Evolutionary conservation across 2,888 invertebrate species (phyloP).

Genomic region (Dorcus parallelipipedus): DNA sequence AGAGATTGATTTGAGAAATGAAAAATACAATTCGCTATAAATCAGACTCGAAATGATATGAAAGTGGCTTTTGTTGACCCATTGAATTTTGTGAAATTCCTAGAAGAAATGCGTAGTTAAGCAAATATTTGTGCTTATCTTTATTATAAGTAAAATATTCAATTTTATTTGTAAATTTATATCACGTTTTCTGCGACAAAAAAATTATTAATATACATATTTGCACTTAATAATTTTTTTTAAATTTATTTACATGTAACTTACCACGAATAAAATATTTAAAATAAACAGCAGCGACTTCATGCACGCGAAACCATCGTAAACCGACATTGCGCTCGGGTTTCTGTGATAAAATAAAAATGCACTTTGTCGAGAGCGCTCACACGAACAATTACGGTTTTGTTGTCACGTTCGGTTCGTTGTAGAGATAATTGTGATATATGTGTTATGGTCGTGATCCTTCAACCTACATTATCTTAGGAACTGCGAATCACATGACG

Average conservation of each 20-base stretch:
- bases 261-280: conserved; percentile 83
- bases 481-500: no score
- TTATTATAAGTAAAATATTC: no score
- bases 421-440: neutral
- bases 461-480: no score
- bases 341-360: neutral
- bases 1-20: no score
- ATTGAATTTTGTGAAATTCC: no score
- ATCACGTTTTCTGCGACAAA: neutral
- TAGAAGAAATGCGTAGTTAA: no score
- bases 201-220: neutral
- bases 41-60: neutral
- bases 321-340: neutral
- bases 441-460: neutral
- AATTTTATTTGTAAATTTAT: no score
- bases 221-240: neutral
- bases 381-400: neutral
- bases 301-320: conserved; percentile 6
- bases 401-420: neutral
- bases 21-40: neutral
- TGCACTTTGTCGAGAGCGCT: neutral
- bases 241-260: conserved; percentile 39
- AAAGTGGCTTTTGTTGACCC: no score
- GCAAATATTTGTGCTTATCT: no score
- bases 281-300: conserved; percentile 74